phyloP scores from a whole-genome alignment of 1,140 invertebrate species.

The Saccostrea cuccullata region DNA sequence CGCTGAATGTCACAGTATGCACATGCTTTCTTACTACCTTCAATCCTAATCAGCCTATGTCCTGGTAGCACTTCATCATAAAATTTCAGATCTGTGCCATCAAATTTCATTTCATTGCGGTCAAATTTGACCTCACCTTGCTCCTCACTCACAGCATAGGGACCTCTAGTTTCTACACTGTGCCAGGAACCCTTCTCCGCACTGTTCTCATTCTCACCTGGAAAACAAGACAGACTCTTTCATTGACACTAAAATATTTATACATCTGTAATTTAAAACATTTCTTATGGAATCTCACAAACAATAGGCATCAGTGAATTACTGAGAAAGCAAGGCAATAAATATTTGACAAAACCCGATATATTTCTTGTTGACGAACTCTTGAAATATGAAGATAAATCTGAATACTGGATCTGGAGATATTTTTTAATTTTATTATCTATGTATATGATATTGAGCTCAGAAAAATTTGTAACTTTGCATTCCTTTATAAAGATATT shows the following conservation, averaged over 20 bases:
- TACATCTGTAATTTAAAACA: too few relatives aligned
- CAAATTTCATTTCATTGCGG: constrained; percentile 18
- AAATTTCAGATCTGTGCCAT: constrained; percentile 18
- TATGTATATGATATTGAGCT: too few relatives aligned
- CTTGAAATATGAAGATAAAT: neutral
- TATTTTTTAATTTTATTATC: too few relatives aligned
- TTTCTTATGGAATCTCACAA: too few relatives aligned
- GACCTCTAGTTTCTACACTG: constrained; percentile 24
- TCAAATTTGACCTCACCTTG: constrained; percentile 15
- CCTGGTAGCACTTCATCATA: constrained; percentile 37
- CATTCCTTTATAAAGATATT: too few relatives aligned
- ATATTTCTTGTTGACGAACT: neutral
- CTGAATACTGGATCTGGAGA: too few relatives aligned
- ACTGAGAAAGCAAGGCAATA: neutral
- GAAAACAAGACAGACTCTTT: constrained; percentile 25
- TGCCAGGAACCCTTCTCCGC: constrained; percentile 4
- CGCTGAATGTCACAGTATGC: constrained; percentile 48
- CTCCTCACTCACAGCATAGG: neutral
- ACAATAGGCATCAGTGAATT: neutral
- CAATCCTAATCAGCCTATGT: constrained; percentile 45
- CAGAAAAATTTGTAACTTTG: too few relatives aligned
- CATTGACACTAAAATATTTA: neutral
- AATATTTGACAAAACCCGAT: neutral
- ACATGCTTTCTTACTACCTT: constrained; percentile 46
- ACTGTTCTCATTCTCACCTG: neutral